These are phyloP conservation scores for Siniperca knerii DNA, from an alignment of 2,113 vertebrate genomes.

Conservation along the genomic window DNA sequence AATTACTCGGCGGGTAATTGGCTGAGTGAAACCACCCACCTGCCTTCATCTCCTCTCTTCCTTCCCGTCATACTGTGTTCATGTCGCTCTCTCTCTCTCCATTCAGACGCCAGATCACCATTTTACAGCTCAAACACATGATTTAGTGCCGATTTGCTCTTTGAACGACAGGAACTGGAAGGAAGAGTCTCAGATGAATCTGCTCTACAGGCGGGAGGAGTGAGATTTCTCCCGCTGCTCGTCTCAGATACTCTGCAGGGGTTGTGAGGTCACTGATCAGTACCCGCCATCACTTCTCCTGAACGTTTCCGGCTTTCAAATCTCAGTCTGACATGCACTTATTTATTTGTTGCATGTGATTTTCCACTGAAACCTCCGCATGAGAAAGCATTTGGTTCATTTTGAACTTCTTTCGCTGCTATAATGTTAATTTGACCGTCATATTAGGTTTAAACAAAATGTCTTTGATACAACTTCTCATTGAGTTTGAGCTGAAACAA, in stretches of 20 bases:
- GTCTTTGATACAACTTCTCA: too few relatives aligned
- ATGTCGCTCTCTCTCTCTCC: not conserved
- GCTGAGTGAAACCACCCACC: conserved; percentile 53
- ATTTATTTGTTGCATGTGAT: not conserved
- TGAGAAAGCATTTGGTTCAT: not conserved
- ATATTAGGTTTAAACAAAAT: too few relatives aligned
- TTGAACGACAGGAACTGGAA: not conserved
- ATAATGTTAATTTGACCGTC: too few relatives aligned
- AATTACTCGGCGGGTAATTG: conserved; percentile 63
- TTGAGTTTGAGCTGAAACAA: too few relatives aligned
- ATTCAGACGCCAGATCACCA: conserved; percentile 10
- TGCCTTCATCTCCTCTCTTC: conserved; percentile 47
- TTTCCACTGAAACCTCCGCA: not conserved
- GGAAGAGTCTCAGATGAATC: not conserved
- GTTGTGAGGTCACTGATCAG: not conserved
- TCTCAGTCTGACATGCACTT: not conserved
- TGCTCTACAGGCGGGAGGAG: not conserved
- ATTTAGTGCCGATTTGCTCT: not conserved
- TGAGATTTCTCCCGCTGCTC: not conserved
- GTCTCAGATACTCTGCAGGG: not conserved
- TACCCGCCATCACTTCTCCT: not conserved
- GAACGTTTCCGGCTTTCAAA: not conserved
- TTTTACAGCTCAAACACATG: conserved; percentile 12
- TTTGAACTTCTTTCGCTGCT: not conserved
- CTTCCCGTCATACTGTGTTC: conserved; percentile 36